Conservation (phyloP, 2,888 invertebrate species). For the Microdon myrmicae region DNA sequence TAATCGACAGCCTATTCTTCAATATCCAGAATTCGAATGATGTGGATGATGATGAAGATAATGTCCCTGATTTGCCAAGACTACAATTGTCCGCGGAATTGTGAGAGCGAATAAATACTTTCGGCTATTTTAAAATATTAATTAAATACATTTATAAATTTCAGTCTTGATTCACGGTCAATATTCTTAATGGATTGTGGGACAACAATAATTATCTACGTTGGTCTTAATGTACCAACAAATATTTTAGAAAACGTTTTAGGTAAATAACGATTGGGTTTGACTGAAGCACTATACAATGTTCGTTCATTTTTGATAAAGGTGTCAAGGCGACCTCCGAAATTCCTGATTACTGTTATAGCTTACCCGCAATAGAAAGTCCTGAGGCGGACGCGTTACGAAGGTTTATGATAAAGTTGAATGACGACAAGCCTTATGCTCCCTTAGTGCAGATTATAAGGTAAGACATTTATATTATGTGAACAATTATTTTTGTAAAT, state of each 20-base stretch:
- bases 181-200: conserved; percentile 93
- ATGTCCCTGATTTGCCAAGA: conserved; percentile 76
- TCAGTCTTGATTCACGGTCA: conserved; percentile 81
- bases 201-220: conserved; percentile 81
- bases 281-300: not conserved
- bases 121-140: not conserved
- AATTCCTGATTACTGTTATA: conserved; percentile 81
- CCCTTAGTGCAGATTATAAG: conserved; percentile 83
- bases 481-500: not conserved
- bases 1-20: conserved; percentile 79
- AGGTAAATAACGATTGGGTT: conserved; percentile 56
- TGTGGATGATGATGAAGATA: conserved; percentile 63
- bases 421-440: conserved; percentile 84
- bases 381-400: conserved; percentile 79
- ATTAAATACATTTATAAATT: too few relatives aligned
- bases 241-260: conserved; percentile 82
- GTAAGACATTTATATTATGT: conserved; percentile 67
- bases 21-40: conserved; percentile 63
- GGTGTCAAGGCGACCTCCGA: conserved; percentile 79
- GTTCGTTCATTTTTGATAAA: conserved; percentile 39
- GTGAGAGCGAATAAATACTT: conserved; percentile 62
- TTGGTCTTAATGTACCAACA: conserved; percentile 81
- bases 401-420: conserved; percentile 83
- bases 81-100: conserved; percentile 86
- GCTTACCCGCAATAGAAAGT: conserved; percentile 81